A percentile compares a stretch with the other conserved stretches of the same genome.
Evolutionary conservation across 2,797 vertebrate species (phyloP).

Genomic region (Hoplostethus atlanticus): DNA sequence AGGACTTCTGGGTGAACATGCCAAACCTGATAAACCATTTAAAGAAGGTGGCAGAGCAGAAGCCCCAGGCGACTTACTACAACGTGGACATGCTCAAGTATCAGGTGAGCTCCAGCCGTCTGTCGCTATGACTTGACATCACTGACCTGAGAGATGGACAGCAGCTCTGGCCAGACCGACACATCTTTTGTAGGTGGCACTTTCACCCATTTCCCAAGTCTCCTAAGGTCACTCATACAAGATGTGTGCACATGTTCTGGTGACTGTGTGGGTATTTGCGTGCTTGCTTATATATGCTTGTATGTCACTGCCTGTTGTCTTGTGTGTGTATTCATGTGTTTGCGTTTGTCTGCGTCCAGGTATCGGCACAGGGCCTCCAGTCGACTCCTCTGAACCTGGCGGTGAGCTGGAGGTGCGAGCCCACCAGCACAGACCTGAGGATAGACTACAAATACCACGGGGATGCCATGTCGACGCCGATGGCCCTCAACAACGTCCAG

Average conservation of each 20-base stretch:
- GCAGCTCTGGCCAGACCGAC: background rate
- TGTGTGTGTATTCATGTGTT: background rate
- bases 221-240: background rate
- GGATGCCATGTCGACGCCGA: conserved; percentile 91
- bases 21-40: conserved; percentile 97
- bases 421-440: conserved; percentile 94
- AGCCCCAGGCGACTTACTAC: conserved; percentile 98
- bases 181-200: no score
- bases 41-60: conserved; percentile 99
- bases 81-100: conserved; percentile 99
- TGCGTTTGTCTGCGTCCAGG: conserved; percentile 77
- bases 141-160: background rate
- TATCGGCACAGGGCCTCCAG: conserved; percentile 92
- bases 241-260: background rate
- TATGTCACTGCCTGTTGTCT: no score
- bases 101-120: conserved; percentile 85
- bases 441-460: conserved; percentile 98
- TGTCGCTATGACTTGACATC: background rate
- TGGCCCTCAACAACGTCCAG: conserved; percentile 97
- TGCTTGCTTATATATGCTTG: background rate
- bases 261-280: background rate
- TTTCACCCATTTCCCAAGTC: background rate
- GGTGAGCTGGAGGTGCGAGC: conserved; percentile 96
- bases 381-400: conserved; percentile 95
- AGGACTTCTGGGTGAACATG: conserved; percentile 99